Base-by-base conservation (phyloP, 2,888 invertebrate species). In the Hybos culiciformis region DNA sequence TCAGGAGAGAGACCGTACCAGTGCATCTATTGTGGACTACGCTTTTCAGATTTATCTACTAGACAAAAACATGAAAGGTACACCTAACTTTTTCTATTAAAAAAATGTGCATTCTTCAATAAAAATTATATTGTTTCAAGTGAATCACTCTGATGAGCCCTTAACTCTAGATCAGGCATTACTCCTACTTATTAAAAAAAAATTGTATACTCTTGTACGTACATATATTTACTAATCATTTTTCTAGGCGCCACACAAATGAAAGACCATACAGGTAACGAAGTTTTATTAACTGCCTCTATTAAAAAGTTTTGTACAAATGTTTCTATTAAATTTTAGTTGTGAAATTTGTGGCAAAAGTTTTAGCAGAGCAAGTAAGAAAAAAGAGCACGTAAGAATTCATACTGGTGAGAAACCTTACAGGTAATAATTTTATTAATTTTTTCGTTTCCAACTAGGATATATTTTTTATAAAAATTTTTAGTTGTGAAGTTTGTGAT, bases 41-140 rank as follows among this genome's bases (percentile, higher is more conserved):
- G 46, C 24, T 51, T 50, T 29, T 50, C 51, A 11, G 51, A 51
- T 44, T 48, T 50, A 34, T 48, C 49, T 3, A 49, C 48, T 33
- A 44, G 48, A 34, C 46, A 48, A 9, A 51, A 51, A 38, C 51
- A 51, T 34, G 48, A 51, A 48, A 26, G 51, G 44, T 49, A 42
- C 8, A n/a, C 15, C 11, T 23, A 17, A 14, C 1, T 24, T 32
- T 21, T 5, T 3, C 11, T 33, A 14, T 8, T 24, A 24, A n/a
- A n/a, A n/a, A n/a, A n/a, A n/a, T n/a, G n/a, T n/a, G n/a, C n/a
- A n/a, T n/a, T n/a, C n/a, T n/a, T n/a, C n/a, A n/a, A n/a, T n/a
- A n/a, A n/a, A n/a, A n/a, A n/a, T n/a, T n/a, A n/a, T n/a, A n/a
- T n/a, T n/a, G n/a, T n/a, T n/a, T n/a, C n/a, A n/a, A n/a, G n/a